Percentiles rank a stretch among this genome's conserved stretches.
phyloP scores from a whole-genome alignment of 2,113 vertebrate genomes.

The Rallus limicola region DNA sequence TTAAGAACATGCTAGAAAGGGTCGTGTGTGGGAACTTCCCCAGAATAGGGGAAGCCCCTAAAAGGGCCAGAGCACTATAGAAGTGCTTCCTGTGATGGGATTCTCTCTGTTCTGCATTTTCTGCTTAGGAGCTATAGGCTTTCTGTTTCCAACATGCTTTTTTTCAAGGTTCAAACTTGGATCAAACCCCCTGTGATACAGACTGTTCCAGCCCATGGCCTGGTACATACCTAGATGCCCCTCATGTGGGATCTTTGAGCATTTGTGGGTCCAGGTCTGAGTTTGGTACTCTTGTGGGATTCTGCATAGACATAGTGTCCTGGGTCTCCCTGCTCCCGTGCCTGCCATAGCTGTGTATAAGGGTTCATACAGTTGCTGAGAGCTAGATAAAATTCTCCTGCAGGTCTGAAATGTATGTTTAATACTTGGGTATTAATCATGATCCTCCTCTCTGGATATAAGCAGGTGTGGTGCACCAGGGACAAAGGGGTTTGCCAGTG shows the following conservation, averaged over 20 bases:
- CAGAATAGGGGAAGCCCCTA: too few species aligned
- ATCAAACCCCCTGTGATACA: not conserved
- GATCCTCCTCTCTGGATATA: not conserved
- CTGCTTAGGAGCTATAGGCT: not conserved
- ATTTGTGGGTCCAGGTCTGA: not conserved
- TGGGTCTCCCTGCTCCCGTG: not conserved
- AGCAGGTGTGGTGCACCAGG: not conserved
- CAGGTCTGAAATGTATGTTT: not conserved
- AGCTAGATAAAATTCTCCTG: not conserved
- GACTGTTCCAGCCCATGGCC: not conserved
- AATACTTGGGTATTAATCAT: not conserved
- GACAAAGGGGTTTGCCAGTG: constrained; percentile 21
- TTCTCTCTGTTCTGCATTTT: not conserved
- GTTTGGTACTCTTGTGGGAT: not conserved
- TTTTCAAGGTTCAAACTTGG: not conserved
- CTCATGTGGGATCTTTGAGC: not conserved
- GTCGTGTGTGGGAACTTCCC: not conserved
- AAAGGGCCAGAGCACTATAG: not conserved
- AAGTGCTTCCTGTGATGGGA: not conserved
- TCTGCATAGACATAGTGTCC: not conserved
- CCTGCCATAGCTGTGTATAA: not conserved
- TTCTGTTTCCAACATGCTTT: not conserved
- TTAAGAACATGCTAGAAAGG: not conserved
- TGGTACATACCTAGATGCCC: not conserved
- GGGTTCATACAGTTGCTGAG: not conserved